Base-by-base conservation (phyloP, 2,797 vertebrate species). In the Lepidocolaptes lacrymiger region DNA sequence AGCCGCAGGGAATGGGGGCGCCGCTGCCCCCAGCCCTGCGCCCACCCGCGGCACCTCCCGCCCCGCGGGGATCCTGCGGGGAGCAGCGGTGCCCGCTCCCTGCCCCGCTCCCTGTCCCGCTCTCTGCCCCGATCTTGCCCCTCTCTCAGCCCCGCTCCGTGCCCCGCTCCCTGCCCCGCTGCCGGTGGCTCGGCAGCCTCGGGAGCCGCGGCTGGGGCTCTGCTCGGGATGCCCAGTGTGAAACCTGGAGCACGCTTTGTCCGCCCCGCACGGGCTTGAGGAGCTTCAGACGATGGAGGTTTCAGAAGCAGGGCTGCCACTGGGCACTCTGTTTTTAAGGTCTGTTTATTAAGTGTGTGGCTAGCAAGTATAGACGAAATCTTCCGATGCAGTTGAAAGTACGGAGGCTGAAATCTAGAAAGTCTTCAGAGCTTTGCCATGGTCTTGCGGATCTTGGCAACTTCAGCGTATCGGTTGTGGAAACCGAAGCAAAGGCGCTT, bases 321-420 rank as follows among this genome's bases (percentile, higher is more conserved):
- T 6, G 12, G 32, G 34, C 41, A 2, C n/a, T 3, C 39, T 37
- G n/a, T 44, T 34, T 12, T 3, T 6, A 14, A 36, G 12, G 32
- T 59, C 12, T 39, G 4, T 32, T 52, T 24, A 1, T 49, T 15
- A n/a, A 49, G 32, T 3, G 9, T 26, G 0, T 8, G 20, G 24
- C 9, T 74, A 0, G 3, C 28, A 12, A 49, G 44, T 27, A 8
- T 2, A 23, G 62, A 5, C 3, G 6, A 37, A 67, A n/a, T n/a
- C 36, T 85, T 37, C 17, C 7, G 3, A 4, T 9, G 3, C 13
- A 4, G 10, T 11, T 27, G 17, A 5, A 30, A 61, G 54, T 7
- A 36, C 5, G 0, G 43, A 27, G 34, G 34, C 23, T 37, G 17
- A 6, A 24, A 21, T 49, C 23, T 46, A 37, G n/a, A 13, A 51